These are phyloP conservation scores for Lordiphosa fenestrarum DNA, from an alignment of 2,888 invertebrate species.

Conservation along the genomic window DNA sequence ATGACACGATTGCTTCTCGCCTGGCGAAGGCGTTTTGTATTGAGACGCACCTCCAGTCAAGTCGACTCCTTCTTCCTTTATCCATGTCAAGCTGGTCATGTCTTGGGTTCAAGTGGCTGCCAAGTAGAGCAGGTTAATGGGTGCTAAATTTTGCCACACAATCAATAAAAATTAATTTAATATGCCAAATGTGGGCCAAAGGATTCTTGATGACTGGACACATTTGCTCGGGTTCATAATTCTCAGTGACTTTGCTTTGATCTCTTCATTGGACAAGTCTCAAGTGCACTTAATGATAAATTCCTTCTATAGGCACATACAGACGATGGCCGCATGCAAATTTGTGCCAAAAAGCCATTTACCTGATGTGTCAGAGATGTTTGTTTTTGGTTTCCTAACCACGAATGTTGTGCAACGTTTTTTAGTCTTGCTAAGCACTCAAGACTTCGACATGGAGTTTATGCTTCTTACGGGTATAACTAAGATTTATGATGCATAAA, in stretches of 20 bases:
- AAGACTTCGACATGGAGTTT: no score
- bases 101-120: constrained; percentile 60
- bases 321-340: constrained; percentile 31
- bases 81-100: constrained; percentile 57
- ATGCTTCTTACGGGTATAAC: no score
- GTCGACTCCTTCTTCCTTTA: constrained; percentile 12
- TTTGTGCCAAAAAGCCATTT: constrained; percentile 41
- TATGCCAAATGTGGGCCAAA: constrained; percentile 11
- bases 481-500: no score
- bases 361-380: constrained; percentile 37
- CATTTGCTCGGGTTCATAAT: constrained; percentile 16
- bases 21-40: constrained; percentile 57
- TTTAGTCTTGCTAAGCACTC: constrained; percentile 5
- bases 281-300: constrained; percentile 31
- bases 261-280: constrained; percentile 26
- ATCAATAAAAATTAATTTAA: constrained; percentile 15
- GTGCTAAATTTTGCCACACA: constrained; percentile 22
- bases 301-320: constrained; percentile 24
- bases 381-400: constrained; percentile 15
- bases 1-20: constrained; percentile 65
- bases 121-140: constrained; percentile 71
- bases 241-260: constrained; percentile 37
- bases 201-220: constrained; percentile 10
- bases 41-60: constrained; percentile 66
- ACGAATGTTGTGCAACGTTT: constrained; percentile 26